These are phyloP conservation scores for Agriopis marginaria DNA, from an alignment of 2,888 invertebrate genomes.

Conservation along the genomic window DNA sequence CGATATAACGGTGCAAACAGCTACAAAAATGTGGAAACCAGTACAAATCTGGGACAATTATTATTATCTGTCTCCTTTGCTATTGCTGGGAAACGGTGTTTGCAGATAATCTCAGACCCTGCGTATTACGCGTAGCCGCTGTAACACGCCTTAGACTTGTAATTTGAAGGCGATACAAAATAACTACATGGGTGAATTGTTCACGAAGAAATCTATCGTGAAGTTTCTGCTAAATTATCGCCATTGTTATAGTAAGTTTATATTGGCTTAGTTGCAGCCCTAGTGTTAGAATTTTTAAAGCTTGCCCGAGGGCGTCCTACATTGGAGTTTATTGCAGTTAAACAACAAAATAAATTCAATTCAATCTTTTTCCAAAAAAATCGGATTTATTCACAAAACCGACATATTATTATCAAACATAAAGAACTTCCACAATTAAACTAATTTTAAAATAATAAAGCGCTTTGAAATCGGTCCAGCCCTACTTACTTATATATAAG, in stretches of 20 bases:
- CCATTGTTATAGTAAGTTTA: not conserved
- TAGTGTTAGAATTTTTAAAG: no score
- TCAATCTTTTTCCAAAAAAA: no score
- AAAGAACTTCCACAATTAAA: no score
- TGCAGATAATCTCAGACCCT: constrained; percentile 59
- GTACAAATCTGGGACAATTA: constrained; percentile 67
- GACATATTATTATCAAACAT: no score
- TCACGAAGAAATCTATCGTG: not conserved
- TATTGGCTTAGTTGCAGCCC: no score
- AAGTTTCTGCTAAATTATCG: not conserved
- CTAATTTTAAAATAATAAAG: no score
- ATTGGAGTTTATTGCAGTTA: no score
- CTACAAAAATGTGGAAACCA: constrained; percentile 56
- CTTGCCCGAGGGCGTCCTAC: no score
- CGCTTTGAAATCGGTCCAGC: no score
- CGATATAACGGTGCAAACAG: constrained; percentile 49
- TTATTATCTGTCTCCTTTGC: constrained; percentile 69
- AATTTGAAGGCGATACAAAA: not conserved
- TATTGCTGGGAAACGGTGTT: constrained; percentile 61
- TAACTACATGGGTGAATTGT: not conserved
- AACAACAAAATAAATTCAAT: no score
- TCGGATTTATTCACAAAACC: no score
- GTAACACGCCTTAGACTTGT: not conserved
- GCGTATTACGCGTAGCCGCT: not conserved
- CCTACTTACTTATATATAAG: no score